Evolutionary conservation across 2,888 invertebrate genomes (phyloP).

Genomic region (Graphium colonna): DNA sequence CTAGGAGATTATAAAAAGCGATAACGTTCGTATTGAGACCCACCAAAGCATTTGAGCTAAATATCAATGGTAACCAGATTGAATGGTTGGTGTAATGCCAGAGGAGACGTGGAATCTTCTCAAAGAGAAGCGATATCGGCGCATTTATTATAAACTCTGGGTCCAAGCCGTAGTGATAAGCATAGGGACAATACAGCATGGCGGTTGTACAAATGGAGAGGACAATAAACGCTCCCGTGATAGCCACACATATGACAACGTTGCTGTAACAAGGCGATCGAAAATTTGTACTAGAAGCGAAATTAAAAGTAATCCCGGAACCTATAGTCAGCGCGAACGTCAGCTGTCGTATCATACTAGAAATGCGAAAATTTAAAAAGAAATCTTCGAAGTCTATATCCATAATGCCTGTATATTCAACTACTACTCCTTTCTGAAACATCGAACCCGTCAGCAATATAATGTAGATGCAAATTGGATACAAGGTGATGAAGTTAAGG

Average conservation of each 20-base stretch:
- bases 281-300: conserved; percentile 49
- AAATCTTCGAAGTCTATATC: conserved; percentile 50
- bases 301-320: conserved; percentile 49
- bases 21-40: conserved; percentile 42
- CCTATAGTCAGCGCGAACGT: conserved; percentile 49
- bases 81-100: conserved; percentile 39
- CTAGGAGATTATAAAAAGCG: conserved; percentile 43
- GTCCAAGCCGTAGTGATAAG: conserved; percentile 39
- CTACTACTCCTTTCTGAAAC: conserved; percentile 60
- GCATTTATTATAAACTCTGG: conserved; percentile 35
- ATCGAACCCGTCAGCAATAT: conserved; percentile 55
- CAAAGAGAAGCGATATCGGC: conserved; percentile 45
- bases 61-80: conserved; percentile 47
- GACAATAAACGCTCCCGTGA: conserved; percentile 36
- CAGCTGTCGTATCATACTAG: conserved; percentile 41
- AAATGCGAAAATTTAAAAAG: conserved; percentile 31
- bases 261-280: conserved; percentile 59
- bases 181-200: conserved; percentile 60
- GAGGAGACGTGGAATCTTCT: conserved; percentile 55
- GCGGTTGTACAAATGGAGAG: conserved; percentile 43
- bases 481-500: conserved; percentile 36
- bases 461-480: conserved; percentile 43
- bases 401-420: conserved; percentile 46
- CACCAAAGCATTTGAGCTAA: conserved; percentile 42
- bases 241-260: conserved; percentile 44